Base-by-base conservation (phyloP, 2,888 invertebrate genomes). In the Anoplius nigerrimus region DNA sequence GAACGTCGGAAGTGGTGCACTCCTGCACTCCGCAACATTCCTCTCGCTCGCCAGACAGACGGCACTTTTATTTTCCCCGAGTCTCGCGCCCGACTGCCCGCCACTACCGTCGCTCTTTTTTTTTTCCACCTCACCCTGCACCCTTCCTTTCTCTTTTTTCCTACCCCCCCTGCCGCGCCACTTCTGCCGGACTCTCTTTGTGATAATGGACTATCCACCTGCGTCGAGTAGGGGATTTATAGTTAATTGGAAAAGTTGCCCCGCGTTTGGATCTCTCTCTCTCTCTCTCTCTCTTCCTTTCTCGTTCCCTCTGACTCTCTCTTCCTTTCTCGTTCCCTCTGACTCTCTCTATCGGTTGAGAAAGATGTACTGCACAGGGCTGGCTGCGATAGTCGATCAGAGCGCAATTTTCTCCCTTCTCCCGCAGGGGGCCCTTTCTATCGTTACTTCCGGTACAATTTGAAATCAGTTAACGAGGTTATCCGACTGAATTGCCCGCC, bases 211-310 rank as follows among this genome's bases (percentile, higher is more conserved):
- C 54, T 34, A 22, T 3, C 27, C 60, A 66, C 54, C 48, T 61
- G 34, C 16, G 59, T 34, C 54, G 16, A 34, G 34, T 13, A 21
- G 53, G 21, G 22, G 42, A 21, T 55, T 55, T 34, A 55, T 34
- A n/a, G 43, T 59, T 68, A 68, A 68, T 68, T 68, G 68, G 64
- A 68, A 68, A 68, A 68, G 64, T 68, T 64, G 43, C 43, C 34
- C 34, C 16, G 45, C 34, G n/a, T 27, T 18, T 24, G 57, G 63
- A 57, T 63, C 18, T 16, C 21, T 2, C 43, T 43, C 8, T 43
- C 43, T n/a, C n/a, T n/a, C n/a, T n/a, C n/a, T n/a, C n/a, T n/a
- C n/a, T n/a, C n/a, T n/a, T n/a, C n/a, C n/a, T n/a, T n/a, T n/a
- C n/a, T n/a, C n/a, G n/a, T n/a, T n/a, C n/a, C n/a, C n/a, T n/a